Base-by-base conservation (phyloP, 2,113 vertebrate genomes). In the Glaucidium brasilianum region DNA sequence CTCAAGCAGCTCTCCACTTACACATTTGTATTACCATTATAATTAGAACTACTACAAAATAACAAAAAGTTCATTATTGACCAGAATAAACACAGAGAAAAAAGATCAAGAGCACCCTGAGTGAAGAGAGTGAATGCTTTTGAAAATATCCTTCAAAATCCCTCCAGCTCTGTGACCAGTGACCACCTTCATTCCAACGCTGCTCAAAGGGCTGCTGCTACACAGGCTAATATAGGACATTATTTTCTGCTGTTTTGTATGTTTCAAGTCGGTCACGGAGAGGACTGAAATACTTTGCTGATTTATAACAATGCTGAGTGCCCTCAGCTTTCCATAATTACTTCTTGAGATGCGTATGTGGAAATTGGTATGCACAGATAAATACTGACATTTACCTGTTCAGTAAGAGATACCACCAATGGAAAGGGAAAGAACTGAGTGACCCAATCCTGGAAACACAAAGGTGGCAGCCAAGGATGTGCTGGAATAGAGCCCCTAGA, bases 21-120 rank as follows among this genome's bases (percentile, higher is more conserved):
- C 58, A 94, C 60, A 47, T 88, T 93, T 96, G 68, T 94, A 95
- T 95, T 96, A 71, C 75, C 56, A 47, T 59, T 81, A 85, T 94
- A 97, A 97, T 97, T 97, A 95, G 66, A 91, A 80, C 80, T 73
- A 90, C 80, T 91, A 92, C 90, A 94, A 96, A 95, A 93, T 25
- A 97, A 88, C 90, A 92, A 56, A 91, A 95, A 92, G 60, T 95
- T 96, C 89, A 47, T 71, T 96, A 95, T 69, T 78, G 83, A 87
- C 82, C 90, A 87, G 84, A 82, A 88, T 69, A 89, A 96, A 96
- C 84, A 82, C 25, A 85, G 52, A 67, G 25, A 11, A 60, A 75
- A 74, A 84, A 63, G 12, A 76, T 85, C 62, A 85, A 87, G 80
- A 87, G 77, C 43, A 91, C 37, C 66, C 19, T 60, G 52, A 84